Evolutionary conservation across 1,140 invertebrate species (phyloP).

Genomic region (Drosophila tsacasi): DNA sequence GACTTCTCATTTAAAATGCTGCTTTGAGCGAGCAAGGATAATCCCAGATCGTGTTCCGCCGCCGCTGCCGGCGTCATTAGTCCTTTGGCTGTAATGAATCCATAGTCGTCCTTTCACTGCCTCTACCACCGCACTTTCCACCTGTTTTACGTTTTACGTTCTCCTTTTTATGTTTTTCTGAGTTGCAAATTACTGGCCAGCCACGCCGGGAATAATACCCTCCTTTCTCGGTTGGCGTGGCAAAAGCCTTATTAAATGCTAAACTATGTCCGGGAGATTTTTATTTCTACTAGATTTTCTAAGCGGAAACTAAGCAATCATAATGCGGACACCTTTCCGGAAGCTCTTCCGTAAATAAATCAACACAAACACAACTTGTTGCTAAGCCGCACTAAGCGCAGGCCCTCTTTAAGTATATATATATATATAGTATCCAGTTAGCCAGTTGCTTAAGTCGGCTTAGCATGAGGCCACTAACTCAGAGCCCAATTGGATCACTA

Average conservation of each 20-base stretch:
- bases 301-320: neutral
- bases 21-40: constrained; percentile 13
- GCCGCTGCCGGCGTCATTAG: constrained; percentile 17
- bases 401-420: neutral
- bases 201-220: neutral
- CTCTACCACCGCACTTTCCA: neutral
- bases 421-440: neutral
- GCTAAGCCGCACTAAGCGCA: no score
- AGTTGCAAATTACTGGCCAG: constrained; percentile 10
- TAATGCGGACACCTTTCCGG: neutral
- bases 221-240: no score
- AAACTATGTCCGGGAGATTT: no score
- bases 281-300: no score
- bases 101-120: constrained; percentile 2
- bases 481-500: neutral
- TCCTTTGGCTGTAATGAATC: constrained; percentile 9
- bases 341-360: neutral
- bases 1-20: constrained; percentile 9
- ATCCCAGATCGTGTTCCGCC: constrained; percentile 19
- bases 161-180: neutral
- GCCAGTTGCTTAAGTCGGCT: constrained; percentile 2
- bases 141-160: neutral
- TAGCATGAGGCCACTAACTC: constrained; percentile 3
- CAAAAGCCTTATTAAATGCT: no score
- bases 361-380: constrained; percentile 1